phyloP scores from a whole-genome alignment of 2,888 invertebrate species.

The Ophraella communa region DNA sequence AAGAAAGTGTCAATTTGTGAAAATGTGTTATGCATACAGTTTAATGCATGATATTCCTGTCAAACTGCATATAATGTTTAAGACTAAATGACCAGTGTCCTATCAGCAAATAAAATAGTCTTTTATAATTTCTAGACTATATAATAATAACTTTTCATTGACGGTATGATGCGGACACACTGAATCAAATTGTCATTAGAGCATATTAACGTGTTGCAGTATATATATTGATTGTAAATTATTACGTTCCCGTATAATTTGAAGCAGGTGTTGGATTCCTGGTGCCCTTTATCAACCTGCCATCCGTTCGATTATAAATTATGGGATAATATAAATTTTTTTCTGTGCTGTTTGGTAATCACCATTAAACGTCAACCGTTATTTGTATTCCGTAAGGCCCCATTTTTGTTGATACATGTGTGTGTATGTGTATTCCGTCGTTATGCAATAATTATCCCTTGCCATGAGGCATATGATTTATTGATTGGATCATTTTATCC shows the following conservation, averaged over 20 bases:
- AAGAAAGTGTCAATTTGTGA: no score
- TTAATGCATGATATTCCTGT: no score
- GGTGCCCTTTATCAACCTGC: slow-evolving; percentile 4
- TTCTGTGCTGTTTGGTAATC: neutral
- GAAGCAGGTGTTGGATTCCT: slow-evolving; percentile 3
- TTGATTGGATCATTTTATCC: slow-evolving; percentile 16
- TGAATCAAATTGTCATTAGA: neutral
- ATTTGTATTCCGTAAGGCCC: slow-evolving; percentile 5
- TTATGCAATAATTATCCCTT: slow-evolving; percentile 7
- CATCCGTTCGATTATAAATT: neutral
- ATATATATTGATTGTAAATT: neutral
- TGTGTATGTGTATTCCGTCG: neutral
- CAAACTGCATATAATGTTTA: no score
- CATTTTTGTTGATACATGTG: slow-evolving; percentile 1
- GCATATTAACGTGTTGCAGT: neutral
- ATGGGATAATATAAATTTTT: slow-evolving; percentile 10
- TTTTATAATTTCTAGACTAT: no score
- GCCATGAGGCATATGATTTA: slow-evolving; percentile 14
- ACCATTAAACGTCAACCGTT: slow-evolving; percentile 16
- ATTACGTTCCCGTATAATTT: neutral
- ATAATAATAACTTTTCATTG: no score
- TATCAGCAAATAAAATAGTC: no score
- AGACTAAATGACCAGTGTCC: no score
- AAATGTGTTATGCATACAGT: no score
- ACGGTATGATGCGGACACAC: neutral